phyloP scores from a whole-genome alignment of 64 coral and sea anemone species.

The Montipora capricornis region DNA sequence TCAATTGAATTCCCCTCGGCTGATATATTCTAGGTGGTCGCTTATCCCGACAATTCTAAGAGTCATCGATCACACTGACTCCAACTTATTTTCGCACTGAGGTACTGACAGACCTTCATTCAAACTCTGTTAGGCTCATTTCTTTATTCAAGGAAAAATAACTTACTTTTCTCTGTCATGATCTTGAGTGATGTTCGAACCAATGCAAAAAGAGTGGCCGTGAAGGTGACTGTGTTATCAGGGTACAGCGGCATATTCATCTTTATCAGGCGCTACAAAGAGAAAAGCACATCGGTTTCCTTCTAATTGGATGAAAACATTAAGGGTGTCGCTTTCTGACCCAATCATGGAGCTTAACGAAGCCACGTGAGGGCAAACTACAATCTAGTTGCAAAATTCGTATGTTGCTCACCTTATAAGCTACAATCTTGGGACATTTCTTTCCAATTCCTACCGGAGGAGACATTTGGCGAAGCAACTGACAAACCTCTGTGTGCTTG shows the following conservation, averaged over 20 bases:
- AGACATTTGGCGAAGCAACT: conserved; percentile 89
- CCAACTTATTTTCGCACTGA: no score
- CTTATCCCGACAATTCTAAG: no score
- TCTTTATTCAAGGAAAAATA: neutral
- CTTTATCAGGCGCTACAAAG: conserved; percentile 94
- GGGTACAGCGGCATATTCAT: conserved; percentile 98
- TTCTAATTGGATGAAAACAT: neutral
- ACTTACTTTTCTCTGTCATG: conserved; percentile 98
- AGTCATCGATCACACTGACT: no score
- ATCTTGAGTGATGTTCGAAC: conserved; percentile 95
- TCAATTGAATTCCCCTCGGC: no score
- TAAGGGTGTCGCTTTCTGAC: no score
- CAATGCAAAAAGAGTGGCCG: conserved; percentile 93
- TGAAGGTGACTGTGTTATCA: conserved; percentile 98
- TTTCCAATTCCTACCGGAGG: conserved; percentile 97
- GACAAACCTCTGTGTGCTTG: conserved; percentile 95
- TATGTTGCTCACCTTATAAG: conserved; percentile 81
- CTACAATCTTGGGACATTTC: conserved; percentile 99
- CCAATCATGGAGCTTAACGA: neutral
- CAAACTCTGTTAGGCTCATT: no score
- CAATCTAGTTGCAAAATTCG: no score
- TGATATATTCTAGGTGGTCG: no score
- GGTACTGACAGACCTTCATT: no score
- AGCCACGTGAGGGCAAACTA: neutral
- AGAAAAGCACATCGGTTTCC: neutral